Evolutionary conservation across 2,888 invertebrate species (phyloP), one percentile per base, ranked within the genome.

Genomic region (Mimumesa dahlbomi): DNA sequence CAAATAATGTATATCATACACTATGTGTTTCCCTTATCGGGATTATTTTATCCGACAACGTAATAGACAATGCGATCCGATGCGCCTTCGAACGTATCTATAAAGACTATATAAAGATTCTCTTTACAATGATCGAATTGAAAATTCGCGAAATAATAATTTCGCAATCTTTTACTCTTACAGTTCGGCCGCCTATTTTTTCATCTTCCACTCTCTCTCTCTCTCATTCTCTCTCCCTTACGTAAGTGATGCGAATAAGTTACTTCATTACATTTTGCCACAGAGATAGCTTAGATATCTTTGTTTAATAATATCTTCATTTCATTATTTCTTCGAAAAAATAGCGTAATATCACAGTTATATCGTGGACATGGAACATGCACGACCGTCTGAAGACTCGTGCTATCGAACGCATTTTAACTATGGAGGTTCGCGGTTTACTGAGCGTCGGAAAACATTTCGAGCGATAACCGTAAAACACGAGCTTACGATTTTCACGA

Each of bases 311-410:
- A 72, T 70, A 66, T 75, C 68, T 21, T 48, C 56, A 31, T 34
- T 19, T 71, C 50, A 66, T 59, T 65, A 40, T 72, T 68, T 58
- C 61, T 43, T 79, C 77, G 63, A 81, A 79, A 83, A 75, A 84
- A 82, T 82, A 85, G 83, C 78, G 77, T 85, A 88, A 87, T 89
- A 89, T 89, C 88, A 89, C 88, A 88, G 88, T 88, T 87, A 86
- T 79, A 89, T 88, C 82, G 82, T 85, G 87, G 87, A 88, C 87
- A 86, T 81, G 81, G 84, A 84, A 82, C 65, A 59, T 68, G 77
- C 72, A 71, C 70, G 68, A 68, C 59, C 74, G 52, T 53, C 38
- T 34, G 21, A 31, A 6, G 54, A 38, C 25, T 21, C 71, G 53
- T 36, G 49, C 46, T 45, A 48, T 53, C 61, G 56, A 58, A 67